phyloP scores from a whole-genome alignment of 2,113 vertebrate species.

The Centrocercus urophasianus region DNA sequence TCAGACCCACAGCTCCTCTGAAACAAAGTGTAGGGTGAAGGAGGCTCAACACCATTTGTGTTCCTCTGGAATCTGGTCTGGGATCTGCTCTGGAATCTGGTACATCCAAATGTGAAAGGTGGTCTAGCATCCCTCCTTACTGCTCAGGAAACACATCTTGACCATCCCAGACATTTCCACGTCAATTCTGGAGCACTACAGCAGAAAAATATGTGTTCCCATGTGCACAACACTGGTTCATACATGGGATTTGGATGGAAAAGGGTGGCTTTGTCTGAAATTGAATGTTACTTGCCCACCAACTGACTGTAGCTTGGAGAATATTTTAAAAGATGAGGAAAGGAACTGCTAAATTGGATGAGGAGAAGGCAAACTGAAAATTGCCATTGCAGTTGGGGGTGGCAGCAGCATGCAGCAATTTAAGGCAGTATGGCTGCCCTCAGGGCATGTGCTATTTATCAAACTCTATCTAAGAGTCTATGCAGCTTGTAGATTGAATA shows the following conservation, averaged over 20 bases:
- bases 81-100: not conserved
- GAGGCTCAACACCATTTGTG: not conserved
- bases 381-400: not conserved
- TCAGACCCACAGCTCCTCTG: not conserved
- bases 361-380: not conserved
- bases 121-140: not conserved
- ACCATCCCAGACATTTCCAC: accelerated
- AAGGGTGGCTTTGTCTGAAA: not conserved
- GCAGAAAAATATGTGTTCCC: not conserved
- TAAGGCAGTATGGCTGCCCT: not conserved
- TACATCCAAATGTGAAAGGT: accelerated
- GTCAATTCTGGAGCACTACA: not conserved
- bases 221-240: not conserved
- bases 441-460: not conserved
- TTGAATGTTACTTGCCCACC: not conserved
- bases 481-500: not conserved
- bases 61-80: not conserved
- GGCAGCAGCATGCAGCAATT: not conserved
- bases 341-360: not conserved
- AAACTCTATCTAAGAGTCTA: not conserved
- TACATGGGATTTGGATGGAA: not conserved
- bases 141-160: not conserved
- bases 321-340: not conserved
- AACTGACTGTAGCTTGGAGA: not conserved
- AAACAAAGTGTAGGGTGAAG: not conserved